Evolutionary conservation across 2,888 invertebrate species (phyloP), one percentile per base, ranked within the genome.

Genomic region (Emmelina monodactyla): DNA sequence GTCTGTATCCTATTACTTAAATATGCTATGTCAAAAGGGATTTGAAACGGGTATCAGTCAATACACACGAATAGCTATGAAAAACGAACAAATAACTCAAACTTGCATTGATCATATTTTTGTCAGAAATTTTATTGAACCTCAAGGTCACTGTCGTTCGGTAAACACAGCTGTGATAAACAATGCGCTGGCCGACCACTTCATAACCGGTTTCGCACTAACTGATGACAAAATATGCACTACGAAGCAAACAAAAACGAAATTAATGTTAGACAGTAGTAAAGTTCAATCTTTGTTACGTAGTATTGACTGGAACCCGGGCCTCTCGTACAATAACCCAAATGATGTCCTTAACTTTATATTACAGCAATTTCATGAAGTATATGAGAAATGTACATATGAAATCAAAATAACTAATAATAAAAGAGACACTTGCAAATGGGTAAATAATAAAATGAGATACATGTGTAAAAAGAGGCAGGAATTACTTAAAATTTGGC

Each of bases 21-120:
- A 34, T 16, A 32, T 3, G 12, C 13, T 38, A 11, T 13, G 31
- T 12, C 33, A 29, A 19, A 3, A 15, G 3, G 41, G 41, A 1
- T 14, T 41, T 12, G 22, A 32, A 11, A 33, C 29, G n/a, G 37
- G 39, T 10, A 37, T 38, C 1, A 40, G 9, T 1, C 35, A 39
- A 12, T 42, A 32, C 10, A 42, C 39, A 1, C 29, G 42, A 9
- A 32, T 40, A n/a, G 37, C 39, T 35, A 40, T 16, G 7, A 31
- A 33, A 7, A 25, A 31, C 2, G 19, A 37, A 2, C n/a, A 12
- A 2, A 33, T 39, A 9, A 39, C 42, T 2, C 36, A 28, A 32
- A 34, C 39, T 1, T 39, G 42, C 10, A 39, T 42, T 3, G 42
- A 42, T 15, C 42, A 42, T 19, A 30, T 39, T 1, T 42, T 39